Percentiles rank a stretch among this genome's conserved stretches.
phyloP scores from a whole-genome alignment of 2,113 vertebrate species.

The Xiphophorus hellerii region DNA sequence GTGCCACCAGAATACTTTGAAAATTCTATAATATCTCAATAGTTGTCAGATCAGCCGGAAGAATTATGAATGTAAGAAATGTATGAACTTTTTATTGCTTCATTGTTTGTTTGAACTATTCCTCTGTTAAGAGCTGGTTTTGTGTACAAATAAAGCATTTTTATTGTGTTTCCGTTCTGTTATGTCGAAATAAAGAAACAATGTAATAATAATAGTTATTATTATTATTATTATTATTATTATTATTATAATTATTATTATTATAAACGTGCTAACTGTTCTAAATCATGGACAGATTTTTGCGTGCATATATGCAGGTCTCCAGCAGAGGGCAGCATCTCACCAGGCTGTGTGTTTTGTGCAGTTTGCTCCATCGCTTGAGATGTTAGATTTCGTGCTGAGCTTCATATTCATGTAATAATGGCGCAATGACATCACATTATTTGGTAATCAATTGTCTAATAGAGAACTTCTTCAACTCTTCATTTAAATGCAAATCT shows the following conservation, averaged over 20 bases:
- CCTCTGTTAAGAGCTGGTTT: constrained; percentile 24
- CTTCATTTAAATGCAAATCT: neutral
- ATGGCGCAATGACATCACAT: neutral
- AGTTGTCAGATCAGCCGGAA: neutral
- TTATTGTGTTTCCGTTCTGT: neutral
- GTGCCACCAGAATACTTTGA: too few species aligned
- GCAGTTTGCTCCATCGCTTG: neutral
- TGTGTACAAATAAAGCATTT: constrained; percentile 6
- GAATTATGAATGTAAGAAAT: constrained; percentile 8
- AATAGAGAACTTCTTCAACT: neutral
- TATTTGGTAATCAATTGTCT: neutral
- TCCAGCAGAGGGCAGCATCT: constrained; percentile 73
- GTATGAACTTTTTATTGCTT: constrained; percentile 9
- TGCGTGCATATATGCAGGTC: constrained; percentile 5
- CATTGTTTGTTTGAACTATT: neutral
- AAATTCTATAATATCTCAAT: neutral
- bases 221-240: too few species aligned
- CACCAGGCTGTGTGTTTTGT: constrained; percentile 4
- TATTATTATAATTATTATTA: too few species aligned
- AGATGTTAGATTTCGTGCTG: neutral
- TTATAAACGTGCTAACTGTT: too few species aligned
- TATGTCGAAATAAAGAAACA: neutral
- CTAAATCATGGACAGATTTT: too few species aligned
- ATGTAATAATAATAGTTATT: neutral
- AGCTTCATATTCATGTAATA: neutral